These are phyloP conservation scores for Oscheius sp. DNA, from an alignment of 2,888 invertebrate species.

Conservation along the genomic window DNA sequence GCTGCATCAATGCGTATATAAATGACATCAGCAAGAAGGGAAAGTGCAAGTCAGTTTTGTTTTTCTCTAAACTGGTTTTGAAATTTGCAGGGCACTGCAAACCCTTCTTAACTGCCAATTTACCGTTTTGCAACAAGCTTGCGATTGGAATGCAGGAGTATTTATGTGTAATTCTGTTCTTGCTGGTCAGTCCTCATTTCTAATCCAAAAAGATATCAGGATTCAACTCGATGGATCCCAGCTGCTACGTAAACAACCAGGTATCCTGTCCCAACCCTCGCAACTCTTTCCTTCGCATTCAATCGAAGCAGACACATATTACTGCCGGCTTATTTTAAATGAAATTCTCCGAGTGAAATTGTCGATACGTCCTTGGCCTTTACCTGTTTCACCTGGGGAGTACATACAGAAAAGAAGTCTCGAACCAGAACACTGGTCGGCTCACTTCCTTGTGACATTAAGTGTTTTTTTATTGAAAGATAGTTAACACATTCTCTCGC, in stretches of 20 bases:
- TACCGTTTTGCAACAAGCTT: conserved; percentile 35
- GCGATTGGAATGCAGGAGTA: conserved; percentile 44
- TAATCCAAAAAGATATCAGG: background rate
- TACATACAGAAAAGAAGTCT: too few species aligned
- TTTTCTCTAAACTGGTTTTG: background rate
- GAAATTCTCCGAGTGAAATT: too few species aligned
- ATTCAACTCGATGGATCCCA: conserved; percentile 3
- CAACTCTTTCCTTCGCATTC: too few species aligned
- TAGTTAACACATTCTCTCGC: conserved; percentile 49
- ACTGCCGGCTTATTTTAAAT: too few species aligned
- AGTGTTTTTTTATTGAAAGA: background rate
- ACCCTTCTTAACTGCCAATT: conserved; percentile 40
- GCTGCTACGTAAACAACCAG: background rate
- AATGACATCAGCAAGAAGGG: background rate
- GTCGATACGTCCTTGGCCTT: too few species aligned
- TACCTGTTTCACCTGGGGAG: too few species aligned
- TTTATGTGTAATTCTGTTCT: conserved; percentile 43
- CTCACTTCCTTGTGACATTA: too few species aligned
- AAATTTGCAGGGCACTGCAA: conserved; percentile 37
- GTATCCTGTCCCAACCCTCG: background rate
- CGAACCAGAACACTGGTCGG: too few species aligned
- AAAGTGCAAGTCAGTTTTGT: background rate
- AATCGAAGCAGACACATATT: too few species aligned
- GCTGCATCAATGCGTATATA: background rate
- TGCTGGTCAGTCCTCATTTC: conserved; percentile 8